phyloP scores from a whole-genome alignment of 2,113 vertebrate genomes.

The Pycnonotus jocosus region DNA sequence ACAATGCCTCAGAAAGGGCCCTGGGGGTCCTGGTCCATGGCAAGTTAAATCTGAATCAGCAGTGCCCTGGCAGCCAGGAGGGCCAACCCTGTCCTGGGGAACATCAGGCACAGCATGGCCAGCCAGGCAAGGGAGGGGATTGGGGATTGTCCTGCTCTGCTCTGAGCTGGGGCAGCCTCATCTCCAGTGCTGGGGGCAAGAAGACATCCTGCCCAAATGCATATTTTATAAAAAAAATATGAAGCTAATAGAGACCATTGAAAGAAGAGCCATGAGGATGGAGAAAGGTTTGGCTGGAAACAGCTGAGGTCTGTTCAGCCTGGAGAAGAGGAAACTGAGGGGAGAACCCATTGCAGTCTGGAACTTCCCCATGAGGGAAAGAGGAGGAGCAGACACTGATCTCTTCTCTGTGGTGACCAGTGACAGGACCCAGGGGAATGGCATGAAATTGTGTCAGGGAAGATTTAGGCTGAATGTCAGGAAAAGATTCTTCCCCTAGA shows the following conservation, averaged over 20 bases:
- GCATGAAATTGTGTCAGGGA: neutral
- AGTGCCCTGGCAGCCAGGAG: neutral
- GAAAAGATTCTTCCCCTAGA: neutral
- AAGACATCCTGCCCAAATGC: neutral
- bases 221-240: neutral
- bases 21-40: accelerated
- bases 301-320: neutral
- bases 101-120: neutral
- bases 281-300: neutral
- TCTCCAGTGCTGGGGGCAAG: accelerated
- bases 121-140: accelerated
- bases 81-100: accelerated
- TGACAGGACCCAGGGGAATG: accelerated
- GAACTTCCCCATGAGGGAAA: neutral
- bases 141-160: neutral
- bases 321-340: neutral
- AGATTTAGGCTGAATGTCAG: neutral
- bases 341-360: neutral
- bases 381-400: accelerated
- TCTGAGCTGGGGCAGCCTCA: accelerated
- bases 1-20: neutral
- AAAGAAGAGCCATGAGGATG: neutral
- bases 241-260: accelerated
- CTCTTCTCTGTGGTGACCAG: no score
- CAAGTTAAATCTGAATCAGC: accelerated